phyloP scores from a whole-genome alignment of 2,797 vertebrate genomes.

The Gymnocypris eckloni region DNA sequence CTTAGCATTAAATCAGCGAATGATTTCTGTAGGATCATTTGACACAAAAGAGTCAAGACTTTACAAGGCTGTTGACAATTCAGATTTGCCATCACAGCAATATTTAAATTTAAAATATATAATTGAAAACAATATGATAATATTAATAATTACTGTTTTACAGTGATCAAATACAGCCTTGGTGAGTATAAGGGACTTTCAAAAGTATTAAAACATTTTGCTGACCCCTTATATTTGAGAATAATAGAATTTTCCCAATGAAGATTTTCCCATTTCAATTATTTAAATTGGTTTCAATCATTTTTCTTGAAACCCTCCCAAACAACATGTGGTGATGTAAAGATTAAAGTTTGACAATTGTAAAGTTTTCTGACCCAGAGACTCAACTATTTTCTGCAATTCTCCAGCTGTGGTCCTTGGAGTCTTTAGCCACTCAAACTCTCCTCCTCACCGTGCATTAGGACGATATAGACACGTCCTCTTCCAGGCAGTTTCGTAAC shows the following conservation, averaged over 20 bases:
- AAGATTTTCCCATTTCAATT: background rate
- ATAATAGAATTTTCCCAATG: background rate
- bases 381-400: no score
- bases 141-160: background rate
- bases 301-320: no score
- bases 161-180: background rate
- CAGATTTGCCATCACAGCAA: background rate
- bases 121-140: background rate
- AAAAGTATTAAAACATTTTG: background rate
- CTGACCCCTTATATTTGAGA: background rate
- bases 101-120: background rate
- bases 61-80: background rate
- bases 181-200: background rate
- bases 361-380: no score
- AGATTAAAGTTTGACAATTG: no score
- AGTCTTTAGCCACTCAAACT: no score
- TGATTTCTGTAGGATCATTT: no score
- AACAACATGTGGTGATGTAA: no score
- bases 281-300: background rate
- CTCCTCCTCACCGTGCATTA: no score
- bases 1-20: background rate
- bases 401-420: no score
- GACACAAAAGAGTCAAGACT: background rate
- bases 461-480: no score
- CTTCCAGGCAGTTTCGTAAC: no score